Percentiles rank a stretch among this genome's conserved stretches.
phyloP scores from a whole-genome alignment of 2,113 vertebrate species.

The Xenotilapia leptura region DNA sequence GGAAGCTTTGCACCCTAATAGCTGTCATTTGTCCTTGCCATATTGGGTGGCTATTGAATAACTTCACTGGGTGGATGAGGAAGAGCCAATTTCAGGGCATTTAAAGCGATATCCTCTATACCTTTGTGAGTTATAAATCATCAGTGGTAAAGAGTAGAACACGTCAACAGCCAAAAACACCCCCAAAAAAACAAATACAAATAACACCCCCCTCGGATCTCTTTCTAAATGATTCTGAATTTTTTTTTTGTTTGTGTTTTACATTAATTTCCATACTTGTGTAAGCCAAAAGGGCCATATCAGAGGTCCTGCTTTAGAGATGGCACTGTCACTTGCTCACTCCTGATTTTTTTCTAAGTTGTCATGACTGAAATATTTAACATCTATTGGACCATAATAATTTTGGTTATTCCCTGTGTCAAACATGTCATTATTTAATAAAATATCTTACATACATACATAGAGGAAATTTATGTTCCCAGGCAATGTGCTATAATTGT shows the following conservation, averaged over 20 bases:
- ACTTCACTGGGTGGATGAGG: slow-evolving; percentile 17
- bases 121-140: slow-evolving; percentile 43
- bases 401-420: not conserved
- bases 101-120: slow-evolving; percentile 21
- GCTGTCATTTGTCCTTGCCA: slow-evolving; percentile 65
- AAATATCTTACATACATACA: not conserved
- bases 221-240: not conserved
- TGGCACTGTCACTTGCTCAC: not conserved
- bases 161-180: not conserved
- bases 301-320: not conserved
- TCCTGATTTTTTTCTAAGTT: not conserved
- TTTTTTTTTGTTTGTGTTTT: not conserved
- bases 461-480: not conserved
- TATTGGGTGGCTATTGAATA: slow-evolving; percentile 52
- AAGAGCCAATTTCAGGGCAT: slow-evolving; percentile 13
- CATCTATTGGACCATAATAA: not conserved
- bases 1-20: slow-evolving; percentile 51
- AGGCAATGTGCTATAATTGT: not conserved
- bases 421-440: not conserved
- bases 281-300: not conserved
- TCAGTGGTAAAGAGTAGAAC: not conserved
- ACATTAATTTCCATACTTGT: not conserved
- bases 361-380: not conserved
- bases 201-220: not conserved
- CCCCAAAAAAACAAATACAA: not conserved